These are phyloP conservation scores for Drosophila lowei DNA, from an alignment of 1,140 invertebrate genomes.

Conservation along the genomic window DNA sequence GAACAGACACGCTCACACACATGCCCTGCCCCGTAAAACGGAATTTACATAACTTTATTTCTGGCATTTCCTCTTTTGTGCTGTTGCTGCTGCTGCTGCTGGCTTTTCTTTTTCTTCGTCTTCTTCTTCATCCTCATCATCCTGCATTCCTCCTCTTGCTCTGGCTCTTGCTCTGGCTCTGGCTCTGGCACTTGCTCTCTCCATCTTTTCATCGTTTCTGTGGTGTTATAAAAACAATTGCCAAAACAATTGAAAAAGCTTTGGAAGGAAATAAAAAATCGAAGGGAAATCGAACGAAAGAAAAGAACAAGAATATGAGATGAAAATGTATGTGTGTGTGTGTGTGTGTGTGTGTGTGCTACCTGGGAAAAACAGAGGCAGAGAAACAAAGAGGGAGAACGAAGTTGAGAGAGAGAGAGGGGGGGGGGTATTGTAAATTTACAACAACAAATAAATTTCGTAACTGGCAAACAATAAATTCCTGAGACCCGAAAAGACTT, in stretches of 20 bases:
- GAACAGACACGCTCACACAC: conserved; percentile 31
- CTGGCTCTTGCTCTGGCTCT: neutral
- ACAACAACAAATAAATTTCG: conserved; percentile 78
- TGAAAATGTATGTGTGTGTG: neutral
- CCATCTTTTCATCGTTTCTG: conserved; percentile 34
- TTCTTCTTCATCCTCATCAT: conserved; percentile 10
- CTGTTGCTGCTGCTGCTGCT: conserved; percentile 4
- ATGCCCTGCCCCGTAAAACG: conserved; percentile 36
- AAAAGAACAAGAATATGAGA: conserved; percentile 1
- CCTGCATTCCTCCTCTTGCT: neutral
- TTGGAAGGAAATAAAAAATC: conserved; percentile 46
- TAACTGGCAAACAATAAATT: conserved; percentile 81
- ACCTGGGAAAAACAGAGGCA: conserved; percentile 44
- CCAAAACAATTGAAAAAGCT: conserved; percentile 64
- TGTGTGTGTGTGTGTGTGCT: conserved; percentile 12
- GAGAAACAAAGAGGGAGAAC: conserved; percentile 43
- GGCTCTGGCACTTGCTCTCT: neutral
- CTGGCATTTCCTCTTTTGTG: conserved; percentile 66
- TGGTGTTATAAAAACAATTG: conserved; percentile 74
- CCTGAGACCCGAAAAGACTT: conserved; percentile 65
- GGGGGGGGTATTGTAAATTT: conserved; percentile 61
- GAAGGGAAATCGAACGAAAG: conserved; percentile 37
- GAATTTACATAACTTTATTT: conserved; percentile 80
- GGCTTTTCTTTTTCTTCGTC: neutral
- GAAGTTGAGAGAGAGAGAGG: neutral